Evolutionary conservation across 1,140 invertebrate genomes (phyloP), one percentile per base, ranked within the genome.

Genomic region (Gonioctena quinquepunctata): DNA sequence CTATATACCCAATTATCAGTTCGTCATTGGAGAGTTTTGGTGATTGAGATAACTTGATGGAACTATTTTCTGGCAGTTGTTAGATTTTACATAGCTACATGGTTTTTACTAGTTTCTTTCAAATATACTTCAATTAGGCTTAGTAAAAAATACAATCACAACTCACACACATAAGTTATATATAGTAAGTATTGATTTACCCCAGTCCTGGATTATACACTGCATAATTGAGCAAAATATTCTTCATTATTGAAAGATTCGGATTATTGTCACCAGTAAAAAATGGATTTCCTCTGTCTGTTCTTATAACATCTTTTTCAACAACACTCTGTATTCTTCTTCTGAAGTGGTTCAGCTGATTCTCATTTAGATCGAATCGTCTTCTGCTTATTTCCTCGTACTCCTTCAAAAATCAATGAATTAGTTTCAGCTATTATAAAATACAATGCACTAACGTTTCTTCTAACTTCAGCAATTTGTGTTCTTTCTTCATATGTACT

Each of bases 221-320:
- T 0, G 95, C 95, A 83, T 96, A 97, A 84, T 96, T 97, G 54
- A 97, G 83, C 76, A 97, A 85, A 84, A 97, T 96, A 83, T 95
- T 94, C 81, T 96, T 96, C 92, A 98, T 95, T 26, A 92, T 89
- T 80, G 94, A 92, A 71, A 96, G 90, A 81, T 97, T 96, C 27
- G 94, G 93, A 87, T 97, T 97, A 78, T 95, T 90, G 66, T 97
- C 94, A 0, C 95, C 96, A 33, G 92, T 91, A 83, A 95, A 97
- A 80, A 94, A 97, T 0, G 94, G 94, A 87, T 97, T 96, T 21
- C 89, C 90, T 67, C 95, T 87, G 79, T 97, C 96, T 0, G 95
- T 97, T 60, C 95, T 87, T 0, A 97, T 90, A 1, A 97, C 95
- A 83, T 97, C 96, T 80, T 97, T 97, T 80, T 96, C 94, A 1